A percentile compares a stretch with the other conserved stretches of the same genome.
These are phyloP conservation scores for Erebia ligea DNA, from an alignment of 2,888 invertebrate genomes.

Conservation along the genomic window DNA sequence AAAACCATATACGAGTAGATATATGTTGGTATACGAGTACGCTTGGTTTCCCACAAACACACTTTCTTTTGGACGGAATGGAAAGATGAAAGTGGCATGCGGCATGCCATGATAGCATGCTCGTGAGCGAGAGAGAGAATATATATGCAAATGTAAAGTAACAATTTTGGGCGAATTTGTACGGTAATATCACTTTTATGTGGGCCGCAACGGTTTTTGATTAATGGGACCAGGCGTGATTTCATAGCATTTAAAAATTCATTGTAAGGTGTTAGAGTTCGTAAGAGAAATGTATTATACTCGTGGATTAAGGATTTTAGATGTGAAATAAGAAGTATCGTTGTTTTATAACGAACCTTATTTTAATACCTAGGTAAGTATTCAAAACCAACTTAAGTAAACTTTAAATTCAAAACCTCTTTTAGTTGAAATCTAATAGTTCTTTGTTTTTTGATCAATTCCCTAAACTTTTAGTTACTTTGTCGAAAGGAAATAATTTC, in stretches of 20 bases:
- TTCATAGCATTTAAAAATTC: not conserved
- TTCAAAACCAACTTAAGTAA: no score
- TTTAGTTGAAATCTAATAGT: no score
- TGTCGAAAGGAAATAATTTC: no score
- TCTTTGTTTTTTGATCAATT: no score
- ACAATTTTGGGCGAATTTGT: slow-evolving; percentile 11
- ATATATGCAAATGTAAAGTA: slow-evolving; percentile 11
- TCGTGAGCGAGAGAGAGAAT: not conserved
- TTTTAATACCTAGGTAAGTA: no score
- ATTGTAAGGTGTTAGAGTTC: not conserved
- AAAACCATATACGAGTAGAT: slow-evolving; percentile 8
- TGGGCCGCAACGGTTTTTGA: slow-evolving; percentile 7
- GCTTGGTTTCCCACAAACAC: slow-evolving; percentile 31
- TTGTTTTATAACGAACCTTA: no score
- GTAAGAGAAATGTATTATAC: no score
- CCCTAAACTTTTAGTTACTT: no score
- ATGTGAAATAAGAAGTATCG: no score
- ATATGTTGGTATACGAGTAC: no score
- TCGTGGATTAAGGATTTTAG: no score
- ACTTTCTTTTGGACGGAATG: slow-evolving; percentile 39
- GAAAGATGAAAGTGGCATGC: slow-evolving; percentile 42
- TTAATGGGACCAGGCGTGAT: not conserved
- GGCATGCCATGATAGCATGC: slow-evolving; percentile 22
- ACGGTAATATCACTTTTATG: slow-evolving; percentile 8
- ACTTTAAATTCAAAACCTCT: no score